Conservation (phyloP, 2,797 vertebrate species). For the Avahi laniger region DNA sequence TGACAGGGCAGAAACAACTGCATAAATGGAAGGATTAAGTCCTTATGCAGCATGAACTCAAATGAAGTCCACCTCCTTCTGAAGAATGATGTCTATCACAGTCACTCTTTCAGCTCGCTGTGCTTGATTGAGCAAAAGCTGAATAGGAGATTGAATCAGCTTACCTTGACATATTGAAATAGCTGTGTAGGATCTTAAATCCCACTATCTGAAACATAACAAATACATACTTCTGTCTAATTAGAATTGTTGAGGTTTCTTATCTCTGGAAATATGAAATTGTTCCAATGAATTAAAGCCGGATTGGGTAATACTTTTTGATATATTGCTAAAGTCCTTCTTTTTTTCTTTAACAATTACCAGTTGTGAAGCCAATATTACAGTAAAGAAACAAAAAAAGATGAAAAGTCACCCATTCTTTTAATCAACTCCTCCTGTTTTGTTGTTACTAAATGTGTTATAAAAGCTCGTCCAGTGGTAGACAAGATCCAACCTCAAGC, state of each 20-base stretch:
- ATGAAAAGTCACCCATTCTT: neutral
- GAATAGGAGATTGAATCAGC: neutral
- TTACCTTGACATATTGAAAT: neutral
- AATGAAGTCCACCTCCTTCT: neutral
- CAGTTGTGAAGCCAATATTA: neutral
- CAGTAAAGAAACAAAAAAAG: neutral
- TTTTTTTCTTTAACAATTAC: neutral
- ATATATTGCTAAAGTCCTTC: neutral
- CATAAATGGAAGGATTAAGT: neutral
- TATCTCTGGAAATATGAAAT: constrained; percentile 18
- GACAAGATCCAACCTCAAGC: neutral
- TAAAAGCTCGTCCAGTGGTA: neutral
- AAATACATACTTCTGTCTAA: neutral
- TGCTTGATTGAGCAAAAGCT: neutral
- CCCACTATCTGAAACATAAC: neutral
- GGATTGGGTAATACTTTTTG: neutral
- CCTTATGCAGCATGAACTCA: neutral
- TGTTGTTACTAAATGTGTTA: neutral
- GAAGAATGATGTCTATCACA: neutral
- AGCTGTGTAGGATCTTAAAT: neutral
- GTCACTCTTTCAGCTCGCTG: neutral
- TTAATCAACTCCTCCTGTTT: neutral
- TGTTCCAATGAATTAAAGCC: neutral
- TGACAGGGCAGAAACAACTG: neutral
- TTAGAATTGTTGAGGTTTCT: neutral